Conservation (phyloP, 2,113 vertebrate species). For the Chloropsis cyanopogon region DNA sequence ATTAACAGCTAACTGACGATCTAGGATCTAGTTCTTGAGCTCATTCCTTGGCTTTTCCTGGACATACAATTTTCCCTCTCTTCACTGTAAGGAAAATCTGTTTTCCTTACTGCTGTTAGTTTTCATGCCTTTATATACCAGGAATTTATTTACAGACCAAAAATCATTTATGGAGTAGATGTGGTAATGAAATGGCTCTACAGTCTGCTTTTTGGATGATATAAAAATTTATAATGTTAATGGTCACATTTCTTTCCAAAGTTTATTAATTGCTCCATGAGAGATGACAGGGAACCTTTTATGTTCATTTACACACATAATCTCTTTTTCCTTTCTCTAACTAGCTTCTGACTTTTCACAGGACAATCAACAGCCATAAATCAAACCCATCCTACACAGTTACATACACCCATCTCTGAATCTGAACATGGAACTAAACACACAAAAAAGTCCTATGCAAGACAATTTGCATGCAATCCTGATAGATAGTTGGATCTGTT, state of each 20-base stretch:
- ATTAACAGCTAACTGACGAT: background rate
- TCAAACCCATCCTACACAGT: background rate
- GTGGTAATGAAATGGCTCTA: background rate
- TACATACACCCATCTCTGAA: background rate
- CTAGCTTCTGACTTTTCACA: background rate
- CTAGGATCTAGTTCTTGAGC: background rate
- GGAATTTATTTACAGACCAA: background rate
- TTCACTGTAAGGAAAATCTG: background rate
- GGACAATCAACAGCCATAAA: background rate
- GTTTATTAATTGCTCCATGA: background rate
- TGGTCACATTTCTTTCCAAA: background rate
- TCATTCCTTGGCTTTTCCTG: background rate
- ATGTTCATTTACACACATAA: background rate
- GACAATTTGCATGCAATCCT: background rate
- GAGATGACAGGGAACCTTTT: background rate
- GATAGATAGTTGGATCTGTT: background rate
- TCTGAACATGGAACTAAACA: background rate
- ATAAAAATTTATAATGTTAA: background rate
- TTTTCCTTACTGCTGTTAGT: background rate
- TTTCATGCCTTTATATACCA: background rate
- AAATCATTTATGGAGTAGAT: background rate
- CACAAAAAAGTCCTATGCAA: background rate
- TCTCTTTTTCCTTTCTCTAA: background rate
- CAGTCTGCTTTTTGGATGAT: background rate
- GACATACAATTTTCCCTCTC: background rate